Evolutionary conservation across 2,797 vertebrate genomes (phyloP).

Genomic region (Dendrocincla tyrannina): DNA sequence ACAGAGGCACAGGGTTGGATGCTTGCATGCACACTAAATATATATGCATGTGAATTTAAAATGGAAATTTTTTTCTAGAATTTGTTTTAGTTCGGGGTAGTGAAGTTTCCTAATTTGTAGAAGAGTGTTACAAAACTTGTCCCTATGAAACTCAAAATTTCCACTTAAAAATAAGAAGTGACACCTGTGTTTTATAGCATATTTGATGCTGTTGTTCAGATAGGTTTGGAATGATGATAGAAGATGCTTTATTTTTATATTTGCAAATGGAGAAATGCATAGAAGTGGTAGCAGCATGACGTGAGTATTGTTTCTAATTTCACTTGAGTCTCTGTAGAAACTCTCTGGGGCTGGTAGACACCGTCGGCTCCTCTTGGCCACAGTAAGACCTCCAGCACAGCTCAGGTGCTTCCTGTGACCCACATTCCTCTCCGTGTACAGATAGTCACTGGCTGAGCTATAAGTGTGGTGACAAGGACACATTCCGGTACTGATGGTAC

Average conservation of each 20-base stretch:
- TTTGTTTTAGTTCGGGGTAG: neutral
- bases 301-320: neutral
- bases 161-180: neutral
- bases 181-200: neutral
- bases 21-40: neutral
- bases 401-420: neutral
- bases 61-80: neutral
- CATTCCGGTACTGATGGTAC: fast-evolving
- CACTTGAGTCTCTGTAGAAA: neutral
- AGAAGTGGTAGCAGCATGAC: neutral
- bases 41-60: neutral
- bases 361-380: fast-evolving
- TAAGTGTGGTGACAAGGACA: neutral
- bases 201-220: neutral
- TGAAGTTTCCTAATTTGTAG: neutral
- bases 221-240: neutral
- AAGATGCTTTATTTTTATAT: neutral
- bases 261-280: neutral
- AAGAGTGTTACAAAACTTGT: neutral
- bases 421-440: neutral
- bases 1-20: neutral
- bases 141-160: neutral
- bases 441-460: fast-evolving
- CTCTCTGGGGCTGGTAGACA: neutral
- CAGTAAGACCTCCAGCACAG: neutral